These are phyloP conservation scores for Megastigmus dorsalis DNA, from an alignment of 2,888 invertebrate genomes.

Conservation along the genomic window DNA sequence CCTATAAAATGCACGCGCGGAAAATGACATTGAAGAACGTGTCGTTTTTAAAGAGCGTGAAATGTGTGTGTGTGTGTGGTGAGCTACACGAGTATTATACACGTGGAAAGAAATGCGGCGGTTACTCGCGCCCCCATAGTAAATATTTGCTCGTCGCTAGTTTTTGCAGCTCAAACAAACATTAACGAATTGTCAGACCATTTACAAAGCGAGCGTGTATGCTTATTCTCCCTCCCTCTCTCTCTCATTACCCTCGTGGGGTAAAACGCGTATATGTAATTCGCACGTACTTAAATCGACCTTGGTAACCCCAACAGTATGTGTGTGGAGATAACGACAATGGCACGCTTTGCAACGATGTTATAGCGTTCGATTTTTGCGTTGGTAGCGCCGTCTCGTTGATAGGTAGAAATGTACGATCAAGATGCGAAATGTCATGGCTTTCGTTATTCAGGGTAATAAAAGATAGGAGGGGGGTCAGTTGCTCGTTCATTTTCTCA, in stretches of 20 bases:
- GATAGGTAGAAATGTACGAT: no score
- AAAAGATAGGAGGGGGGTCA: no score
- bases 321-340: not conserved
- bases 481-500: no score
- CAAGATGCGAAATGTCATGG: no score
- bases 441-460: no score
- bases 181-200: not conserved
- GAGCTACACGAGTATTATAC: no score
- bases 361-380: constrained; percentile 15
- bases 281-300: not conserved
- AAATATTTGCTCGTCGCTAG: constrained; percentile 27
- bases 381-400: no score
- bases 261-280: not conserved
- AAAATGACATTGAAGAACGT: no score
- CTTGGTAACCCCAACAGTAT: not conserved
- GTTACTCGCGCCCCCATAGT: no score
- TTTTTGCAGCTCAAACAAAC: constrained; percentile 3
- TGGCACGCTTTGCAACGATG: not conserved
- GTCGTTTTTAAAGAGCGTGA: constrained; percentile 1
- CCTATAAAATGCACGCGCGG: not conserved
- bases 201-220: not conserved
- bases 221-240: not conserved
- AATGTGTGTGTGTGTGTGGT: no score
- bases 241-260: no score
- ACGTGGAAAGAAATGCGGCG: not conserved